These are phyloP conservation scores for Xenopus laevis DNA, from an alignment of 2,113 vertebrate species.

Conservation along the genomic window DNA sequence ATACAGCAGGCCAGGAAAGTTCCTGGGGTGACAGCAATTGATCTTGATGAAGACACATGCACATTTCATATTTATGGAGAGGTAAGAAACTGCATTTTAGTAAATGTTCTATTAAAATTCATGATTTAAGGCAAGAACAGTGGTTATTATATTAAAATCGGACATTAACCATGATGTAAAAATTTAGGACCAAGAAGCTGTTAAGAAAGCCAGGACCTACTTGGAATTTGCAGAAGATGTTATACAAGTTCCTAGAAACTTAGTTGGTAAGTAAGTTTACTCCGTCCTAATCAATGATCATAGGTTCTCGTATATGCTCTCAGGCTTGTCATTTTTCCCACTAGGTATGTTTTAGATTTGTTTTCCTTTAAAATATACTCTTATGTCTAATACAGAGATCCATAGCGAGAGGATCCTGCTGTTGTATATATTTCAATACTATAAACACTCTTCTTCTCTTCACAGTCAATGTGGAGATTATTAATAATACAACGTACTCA, in stretches of 20 bases:
- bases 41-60: constrained; percentile 95
- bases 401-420: too few species aligned
- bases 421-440: too few species aligned
- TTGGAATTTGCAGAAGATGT: constrained; percentile 97
- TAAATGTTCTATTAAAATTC: neutral
- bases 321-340: neutral
- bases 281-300: neutral
- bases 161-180: neutral
- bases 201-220: constrained; percentile 89
- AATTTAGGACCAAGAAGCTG: constrained; percentile 89
- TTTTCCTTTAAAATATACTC: too few species aligned
- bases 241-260: constrained; percentile 92
- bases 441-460: too few species aligned
- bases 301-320: neutral
- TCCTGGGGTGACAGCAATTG: constrained; percentile 94
- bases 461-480: too few species aligned
- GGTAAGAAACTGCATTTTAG: constrained; percentile 59
- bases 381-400: too few species aligned
- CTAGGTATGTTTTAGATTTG: too few species aligned
- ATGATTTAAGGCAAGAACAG: too few species aligned
- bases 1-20: constrained; percentile 97
- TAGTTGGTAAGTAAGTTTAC: constrained; percentile 82
- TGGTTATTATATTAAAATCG: too few species aligned
- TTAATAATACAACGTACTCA: too few species aligned
- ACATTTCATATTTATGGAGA: constrained; percentile 99